Evolutionary conservation across 2,113 vertebrate genomes (phyloP).

Genomic region (Marcusenius ussheri): DNA sequence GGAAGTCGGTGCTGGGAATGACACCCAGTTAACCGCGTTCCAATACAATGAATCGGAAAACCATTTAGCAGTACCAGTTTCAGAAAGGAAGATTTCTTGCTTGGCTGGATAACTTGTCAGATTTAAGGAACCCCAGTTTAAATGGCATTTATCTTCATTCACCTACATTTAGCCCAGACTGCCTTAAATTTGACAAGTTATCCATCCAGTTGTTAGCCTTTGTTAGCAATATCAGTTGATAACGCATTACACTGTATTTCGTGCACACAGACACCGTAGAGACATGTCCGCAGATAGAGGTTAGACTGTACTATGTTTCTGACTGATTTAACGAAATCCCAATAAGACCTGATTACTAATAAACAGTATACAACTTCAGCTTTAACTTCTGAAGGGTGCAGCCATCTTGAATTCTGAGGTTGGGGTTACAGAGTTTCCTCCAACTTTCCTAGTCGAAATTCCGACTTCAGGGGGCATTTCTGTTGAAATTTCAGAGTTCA

Average conservation of each 20-base stretch:
- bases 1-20: background rate
- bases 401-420: background rate
- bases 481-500: background rate
- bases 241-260: background rate
- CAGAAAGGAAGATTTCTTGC: background rate
- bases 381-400: background rate
- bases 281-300: background rate
- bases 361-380: background rate
- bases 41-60: background rate
- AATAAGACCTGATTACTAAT: background rate
- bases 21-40: background rate
- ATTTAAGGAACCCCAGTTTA: background rate
- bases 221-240: background rate
- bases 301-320: background rate
- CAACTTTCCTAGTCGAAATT: background rate
- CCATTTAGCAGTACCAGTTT: background rate
- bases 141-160: background rate
- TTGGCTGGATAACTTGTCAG: background rate
- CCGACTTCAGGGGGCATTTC: background rate
- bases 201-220: background rate
- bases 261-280: background rate
- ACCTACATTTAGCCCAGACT: background rate
- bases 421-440: background rate
- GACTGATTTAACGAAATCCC: background rate
- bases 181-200: background rate